These are phyloP conservation scores for Sibirionetta formosa DNA, from an alignment of 2,797 vertebrate genomes.

Conservation along the genomic window DNA sequence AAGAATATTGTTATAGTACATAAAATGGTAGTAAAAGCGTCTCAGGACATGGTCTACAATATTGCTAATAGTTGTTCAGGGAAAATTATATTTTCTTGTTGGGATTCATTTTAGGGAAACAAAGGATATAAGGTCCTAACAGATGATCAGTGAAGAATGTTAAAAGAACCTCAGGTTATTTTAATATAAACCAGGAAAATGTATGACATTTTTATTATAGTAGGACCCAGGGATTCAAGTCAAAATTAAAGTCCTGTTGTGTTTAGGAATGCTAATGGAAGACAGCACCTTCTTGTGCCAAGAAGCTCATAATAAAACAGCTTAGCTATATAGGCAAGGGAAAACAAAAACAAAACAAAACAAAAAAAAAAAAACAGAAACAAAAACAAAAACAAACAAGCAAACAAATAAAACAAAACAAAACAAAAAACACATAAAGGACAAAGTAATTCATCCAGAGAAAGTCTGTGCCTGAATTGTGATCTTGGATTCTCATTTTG, in stretches of 20 bases:
- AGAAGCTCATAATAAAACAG: not conserved
- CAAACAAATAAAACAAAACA: not conserved
- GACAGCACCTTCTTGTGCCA: not conserved
- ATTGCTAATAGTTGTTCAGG: not conserved
- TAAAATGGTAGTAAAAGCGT: not conserved
- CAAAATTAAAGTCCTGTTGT: constrained; percentile 9
- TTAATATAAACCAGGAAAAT: not conserved
- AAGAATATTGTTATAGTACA: not conserved
- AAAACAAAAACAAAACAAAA: not conserved
- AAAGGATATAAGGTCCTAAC: not conserved
- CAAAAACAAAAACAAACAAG: not conserved
- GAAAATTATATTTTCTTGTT: not conserved
- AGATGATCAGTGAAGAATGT: not conserved
- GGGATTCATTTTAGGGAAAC: not conserved
- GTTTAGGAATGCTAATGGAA: not conserved
- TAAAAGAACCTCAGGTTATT: not conserved
- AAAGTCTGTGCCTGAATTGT: not conserved
- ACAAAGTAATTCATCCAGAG: not conserved
- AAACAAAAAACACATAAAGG: not conserved
- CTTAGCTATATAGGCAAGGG: not conserved
- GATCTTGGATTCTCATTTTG: not conserved
- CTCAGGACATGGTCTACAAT: not conserved
- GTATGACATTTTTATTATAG: not conserved
- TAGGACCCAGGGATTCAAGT: not conserved
- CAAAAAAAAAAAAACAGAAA: not conserved